These are phyloP conservation scores for Caerostris darwini DNA, from an alignment of 1,140 invertebrate species.

Conservation along the genomic window DNA sequence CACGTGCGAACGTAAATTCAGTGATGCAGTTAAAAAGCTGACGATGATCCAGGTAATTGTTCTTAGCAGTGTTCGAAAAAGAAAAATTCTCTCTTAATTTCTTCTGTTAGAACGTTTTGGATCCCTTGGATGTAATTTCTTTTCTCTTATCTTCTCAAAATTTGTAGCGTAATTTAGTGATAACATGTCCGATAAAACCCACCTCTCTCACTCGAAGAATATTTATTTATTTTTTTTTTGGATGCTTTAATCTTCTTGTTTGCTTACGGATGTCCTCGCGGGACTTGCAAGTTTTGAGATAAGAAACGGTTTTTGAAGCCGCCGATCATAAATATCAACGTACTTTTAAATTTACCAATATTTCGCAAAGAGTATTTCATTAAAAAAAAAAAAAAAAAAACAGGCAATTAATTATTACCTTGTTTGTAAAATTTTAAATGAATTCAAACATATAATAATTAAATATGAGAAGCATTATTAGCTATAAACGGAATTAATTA, in stretches of 20 bases:
- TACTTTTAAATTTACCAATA: not conserved
- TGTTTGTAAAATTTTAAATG: no score
- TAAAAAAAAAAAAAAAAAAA: no score
- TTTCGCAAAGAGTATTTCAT: no score
- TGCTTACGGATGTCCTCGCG: not conserved
- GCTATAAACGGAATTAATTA: no score
- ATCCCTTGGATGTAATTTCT: not conserved
- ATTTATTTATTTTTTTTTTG: not conserved
- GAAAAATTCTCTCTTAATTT: not conserved
- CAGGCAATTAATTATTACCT: no score
- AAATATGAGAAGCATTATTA: no score
- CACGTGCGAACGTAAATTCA: not conserved
- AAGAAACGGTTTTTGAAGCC: conserved; percentile 4
- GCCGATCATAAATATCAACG: not conserved
- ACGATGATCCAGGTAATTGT: not conserved
- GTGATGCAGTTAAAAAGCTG: not conserved
- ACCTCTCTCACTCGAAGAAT: not conserved
- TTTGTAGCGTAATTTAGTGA: conserved; percentile 35
- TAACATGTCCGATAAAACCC: not conserved
- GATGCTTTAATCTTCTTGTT: not conserved
- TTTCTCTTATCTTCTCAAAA: not conserved
- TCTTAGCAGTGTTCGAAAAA: not conserved
- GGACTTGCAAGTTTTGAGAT: not conserved
- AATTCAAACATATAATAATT: no score
- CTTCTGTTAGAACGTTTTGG: not conserved